Evolutionary conservation across 2,113 vertebrate genomes (phyloP).

Genomic region (Hippocampus barbouri): DNA sequence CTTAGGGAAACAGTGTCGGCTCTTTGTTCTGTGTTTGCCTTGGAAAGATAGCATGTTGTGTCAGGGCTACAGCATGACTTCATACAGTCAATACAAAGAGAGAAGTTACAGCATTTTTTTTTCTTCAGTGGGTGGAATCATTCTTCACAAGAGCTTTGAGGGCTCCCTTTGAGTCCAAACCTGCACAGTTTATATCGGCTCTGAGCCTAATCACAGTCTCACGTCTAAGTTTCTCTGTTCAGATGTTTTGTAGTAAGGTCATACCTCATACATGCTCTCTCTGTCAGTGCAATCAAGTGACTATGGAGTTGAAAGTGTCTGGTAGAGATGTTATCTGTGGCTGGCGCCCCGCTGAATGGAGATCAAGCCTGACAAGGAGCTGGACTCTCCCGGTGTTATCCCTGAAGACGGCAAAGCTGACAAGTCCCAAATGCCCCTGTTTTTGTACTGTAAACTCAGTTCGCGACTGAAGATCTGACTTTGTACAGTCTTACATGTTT

Average conservation of each 20-base stretch:
- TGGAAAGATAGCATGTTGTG: constrained; percentile 7
- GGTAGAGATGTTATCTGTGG: constrained; percentile 28
- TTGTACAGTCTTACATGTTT: constrained; percentile 32
- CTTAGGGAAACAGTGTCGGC: not conserved
- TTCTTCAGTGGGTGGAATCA: constrained; percentile 19
- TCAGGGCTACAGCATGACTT: constrained; percentile 11
- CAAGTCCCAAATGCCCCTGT: constrained; percentile 33
- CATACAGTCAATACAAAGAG: constrained; percentile 21
- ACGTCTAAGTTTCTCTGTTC: constrained; percentile 13
- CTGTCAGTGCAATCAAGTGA: constrained; percentile 42
- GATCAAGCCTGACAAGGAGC: constrained; percentile 14
- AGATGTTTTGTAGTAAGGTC: constrained; percentile 24
- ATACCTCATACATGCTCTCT: constrained; percentile 46
- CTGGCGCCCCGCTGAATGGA: constrained; percentile 23
- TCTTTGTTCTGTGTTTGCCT: constrained; percentile 6
- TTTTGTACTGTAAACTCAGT: constrained; percentile 44
- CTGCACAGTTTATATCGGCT: constrained; percentile 30
- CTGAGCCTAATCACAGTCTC: constrained; percentile 24
- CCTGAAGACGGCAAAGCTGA: constrained; percentile 50
- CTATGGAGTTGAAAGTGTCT: constrained; percentile 41
- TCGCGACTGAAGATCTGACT: constrained; percentile 44
- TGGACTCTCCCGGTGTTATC: constrained; percentile 32
- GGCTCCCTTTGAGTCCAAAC: constrained; percentile 17
- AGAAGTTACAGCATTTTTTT: constrained; percentile 25
- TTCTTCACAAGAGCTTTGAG: constrained; percentile 22